Evolutionary conservation across 2,888 invertebrate species (phyloP), one percentile per base, ranked within the genome.

Genomic region (Drosophila basisetae): DNA sequence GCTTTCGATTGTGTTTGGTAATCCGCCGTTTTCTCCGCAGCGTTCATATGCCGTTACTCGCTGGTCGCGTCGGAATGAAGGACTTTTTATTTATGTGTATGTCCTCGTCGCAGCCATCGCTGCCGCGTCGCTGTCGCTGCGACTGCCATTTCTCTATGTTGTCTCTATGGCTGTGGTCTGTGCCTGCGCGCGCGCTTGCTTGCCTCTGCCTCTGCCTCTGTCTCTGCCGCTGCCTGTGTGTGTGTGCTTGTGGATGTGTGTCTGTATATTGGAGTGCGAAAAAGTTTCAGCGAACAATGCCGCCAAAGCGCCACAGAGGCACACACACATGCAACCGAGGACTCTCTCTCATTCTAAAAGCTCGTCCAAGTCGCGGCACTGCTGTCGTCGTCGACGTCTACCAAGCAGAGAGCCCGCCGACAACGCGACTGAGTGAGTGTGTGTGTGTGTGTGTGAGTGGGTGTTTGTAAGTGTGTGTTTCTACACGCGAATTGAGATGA

Each of bases 61-160:
- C 92, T 91, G 90, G 90, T 92, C 92, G 92, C 92, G 92, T 92
- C 92, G 92, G 92, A 92, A 92, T 92, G 92, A 92, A 93, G 92
- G 92, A 92, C 91, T 92, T 92, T 93, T 92, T 93, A 93, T 93
- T 93, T 93, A 93, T 93, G 93, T 93, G 90, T 83, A 90, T 83
- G 90, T 89, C 85, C 90, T 89, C 90, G 90, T 72, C 83, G 90
- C 74, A 71, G 86, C 76, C 82, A 58, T 55, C 59, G 70, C 43
- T 22, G 55, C 33, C 53, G 53, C 39, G 66, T 25, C 72, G 76
- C 73, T 68, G 69, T 41, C 55, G 74, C 84, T 70, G 47, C 80
- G 60, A 62, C 90, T 78, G 85, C 54, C 39, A 64, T 73, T 78
- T 69, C 68, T 80, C 69, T 64, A 55, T 73, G 56, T n/a, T 43